Evolutionary conservation across 2,888 invertebrate genomes (phyloP), one percentile per base, ranked within the genome.

Genomic region (Zaprionus lineosus): DNA sequence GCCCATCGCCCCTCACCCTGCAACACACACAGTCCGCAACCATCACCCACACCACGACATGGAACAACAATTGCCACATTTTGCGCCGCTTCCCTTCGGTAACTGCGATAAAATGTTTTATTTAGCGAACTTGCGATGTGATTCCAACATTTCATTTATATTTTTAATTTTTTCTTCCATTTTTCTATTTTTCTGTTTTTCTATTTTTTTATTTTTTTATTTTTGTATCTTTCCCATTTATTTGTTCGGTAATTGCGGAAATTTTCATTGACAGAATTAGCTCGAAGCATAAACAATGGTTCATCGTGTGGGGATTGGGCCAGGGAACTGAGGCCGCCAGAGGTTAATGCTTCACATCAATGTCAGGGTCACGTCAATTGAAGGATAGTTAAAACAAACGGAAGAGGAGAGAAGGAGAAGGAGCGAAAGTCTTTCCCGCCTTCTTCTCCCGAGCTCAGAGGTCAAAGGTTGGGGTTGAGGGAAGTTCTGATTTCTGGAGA

Each of bases 221-320:
- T n/a, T n/a, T n/a, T n/a, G n/a, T n/a, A n/a, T n/a, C n/a, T n/a
- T n/a, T n/a, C n/a, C n/a, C n/a, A n/a, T n/a, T n/a, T n/a, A n/a
- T n/a, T n/a, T n/a, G n/a, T n/a, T n/a, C n/a, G n/a, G 61, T 71
- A 68, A 78, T 82, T 84, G 81, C 78, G 81, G 81, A 81, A 78
- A 81, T 84, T 81, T 81, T 84, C 82, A 81, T 82, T 81, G 78
- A 81, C 71, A 48, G 58, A 78, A 78, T 78, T 78, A 83, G 83
- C 83, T 68, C 26, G 12, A 28, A 47, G 48, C 55, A 59, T n/a
- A n/a, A n/a, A n/a, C n/a, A n/a, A n/a, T n/a, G n/a, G n/a, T n/a
- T n/a, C n/a, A n/a, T n/a, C n/a, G n/a, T n/a, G n/a, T n/a, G n/a
- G n/a, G n/a, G n/a, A n/a, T n/a, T n/a, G n/a, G n/a, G n/a, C n/a